A percentile compares a stretch with the other conserved stretches of the same genome.
These are phyloP conservation scores for Atrichornis clamosus DNA, from an alignment of 2,113 vertebrate species.

Conservation along the genomic window DNA sequence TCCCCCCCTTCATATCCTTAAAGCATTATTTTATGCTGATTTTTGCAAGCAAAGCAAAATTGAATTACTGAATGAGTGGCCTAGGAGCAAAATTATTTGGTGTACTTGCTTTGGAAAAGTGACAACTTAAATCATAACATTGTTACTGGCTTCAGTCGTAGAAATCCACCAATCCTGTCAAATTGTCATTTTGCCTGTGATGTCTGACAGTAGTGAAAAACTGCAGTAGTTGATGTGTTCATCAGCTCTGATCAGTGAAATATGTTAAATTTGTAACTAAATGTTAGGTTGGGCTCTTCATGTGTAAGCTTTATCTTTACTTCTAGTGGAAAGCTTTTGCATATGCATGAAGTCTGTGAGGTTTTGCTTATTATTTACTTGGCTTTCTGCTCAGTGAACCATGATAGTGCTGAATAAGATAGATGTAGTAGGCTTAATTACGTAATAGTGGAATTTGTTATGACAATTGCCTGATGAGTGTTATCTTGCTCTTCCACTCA, in stretches of 20 bases:
- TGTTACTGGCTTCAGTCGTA: background rate
- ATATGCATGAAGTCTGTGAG: background rate
- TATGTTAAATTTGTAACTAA: background rate
- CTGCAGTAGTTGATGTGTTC: background rate
- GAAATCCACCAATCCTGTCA: background rate
- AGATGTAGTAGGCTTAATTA: background rate
- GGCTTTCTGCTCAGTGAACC: background rate
- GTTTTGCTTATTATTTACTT: background rate
- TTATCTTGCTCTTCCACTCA: background rate
- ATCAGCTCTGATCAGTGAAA: background rate
- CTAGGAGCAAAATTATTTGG: background rate
- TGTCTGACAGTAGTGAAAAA: background rate
- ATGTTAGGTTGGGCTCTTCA: background rate
- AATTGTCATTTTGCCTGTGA: background rate
- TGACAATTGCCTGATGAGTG: background rate
- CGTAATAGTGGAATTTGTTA: background rate
- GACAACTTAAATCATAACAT: conserved; percentile 34
- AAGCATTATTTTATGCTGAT: background rate
- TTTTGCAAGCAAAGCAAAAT: background rate
- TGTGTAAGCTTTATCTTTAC: background rate
- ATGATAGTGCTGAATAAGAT: background rate
- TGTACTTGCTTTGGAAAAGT: background rate
- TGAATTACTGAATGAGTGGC: background rate
- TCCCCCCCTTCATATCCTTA: background rate
- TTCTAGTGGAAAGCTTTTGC: background rate